These are phyloP conservation scores for Caenorhabditis drosophilae DNA, from an alignment of 2,888 invertebrate species.

Conservation along the genomic window DNA sequence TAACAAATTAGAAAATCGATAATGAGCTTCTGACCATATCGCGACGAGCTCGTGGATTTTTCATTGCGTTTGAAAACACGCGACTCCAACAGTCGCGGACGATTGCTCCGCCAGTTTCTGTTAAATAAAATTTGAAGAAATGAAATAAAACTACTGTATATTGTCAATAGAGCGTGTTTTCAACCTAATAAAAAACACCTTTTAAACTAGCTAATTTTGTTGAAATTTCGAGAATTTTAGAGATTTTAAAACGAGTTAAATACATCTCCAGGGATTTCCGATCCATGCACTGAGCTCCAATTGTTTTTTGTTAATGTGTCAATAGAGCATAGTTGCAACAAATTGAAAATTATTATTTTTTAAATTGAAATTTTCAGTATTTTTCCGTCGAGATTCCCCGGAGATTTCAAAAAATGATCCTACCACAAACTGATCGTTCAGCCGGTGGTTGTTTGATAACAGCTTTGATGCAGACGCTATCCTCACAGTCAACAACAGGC, in stretches of 20 bases:
- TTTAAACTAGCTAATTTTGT: not conserved
- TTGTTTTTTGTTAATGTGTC: not conserved
- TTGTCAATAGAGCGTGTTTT: too few relatives aligned
- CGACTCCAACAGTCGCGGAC: conserved; percentile 65
- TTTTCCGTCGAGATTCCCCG: too few relatives aligned
- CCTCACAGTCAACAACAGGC: conserved; percentile 56
- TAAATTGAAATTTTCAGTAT: too few relatives aligned
- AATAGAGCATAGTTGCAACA: too few relatives aligned
- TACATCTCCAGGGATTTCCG: not conserved
- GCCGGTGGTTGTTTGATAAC: conserved; percentile 59
- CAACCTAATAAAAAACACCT: not conserved
- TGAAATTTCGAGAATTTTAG: not conserved
- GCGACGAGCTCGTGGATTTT: conserved; percentile 39
- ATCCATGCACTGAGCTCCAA: too few relatives aligned
- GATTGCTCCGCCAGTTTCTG: conserved; percentile 59
- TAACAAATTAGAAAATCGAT: not conserved
- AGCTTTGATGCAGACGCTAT: conserved; percentile 60
- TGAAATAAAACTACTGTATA: too few relatives aligned
- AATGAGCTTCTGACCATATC: conserved; percentile 33
- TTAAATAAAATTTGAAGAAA: conserved; percentile 11
- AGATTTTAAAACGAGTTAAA: not conserved
- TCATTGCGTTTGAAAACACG: conserved; percentile 37
- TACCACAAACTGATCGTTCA: conserved; percentile 59
- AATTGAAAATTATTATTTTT: too few relatives aligned
- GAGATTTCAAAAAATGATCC: too few relatives aligned